phyloP scores from a whole-genome alignment of 2,113 vertebrate genomes.

The Malaclemys terrapin region DNA sequence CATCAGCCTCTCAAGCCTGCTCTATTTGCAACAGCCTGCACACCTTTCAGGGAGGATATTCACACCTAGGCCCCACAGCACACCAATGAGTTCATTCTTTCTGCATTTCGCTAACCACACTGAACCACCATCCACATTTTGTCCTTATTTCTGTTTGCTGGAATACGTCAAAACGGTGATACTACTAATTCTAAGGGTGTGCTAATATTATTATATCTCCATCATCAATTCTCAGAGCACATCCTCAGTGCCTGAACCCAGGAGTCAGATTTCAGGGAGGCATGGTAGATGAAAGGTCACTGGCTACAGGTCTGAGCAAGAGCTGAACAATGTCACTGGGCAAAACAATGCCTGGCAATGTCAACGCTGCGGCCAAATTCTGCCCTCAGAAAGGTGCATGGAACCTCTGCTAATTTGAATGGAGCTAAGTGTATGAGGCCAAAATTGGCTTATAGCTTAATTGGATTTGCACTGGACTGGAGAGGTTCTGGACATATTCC shows the following conservation, averaged over 20 bases:
- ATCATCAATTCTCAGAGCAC: background rate
- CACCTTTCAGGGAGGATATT: background rate
- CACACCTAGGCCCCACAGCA: background rate
- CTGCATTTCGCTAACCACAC: background rate
- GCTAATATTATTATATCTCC: background rate
- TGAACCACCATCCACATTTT: background rate
- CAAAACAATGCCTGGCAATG: background rate
- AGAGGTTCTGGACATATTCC: background rate
- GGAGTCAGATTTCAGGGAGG: background rate
- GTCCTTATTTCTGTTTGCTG: background rate
- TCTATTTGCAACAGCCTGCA: background rate
- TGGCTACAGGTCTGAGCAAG: background rate
- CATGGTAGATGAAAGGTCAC: background rate
- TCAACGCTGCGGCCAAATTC: background rate
- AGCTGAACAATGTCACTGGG: too few species aligned
- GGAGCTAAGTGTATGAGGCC: background rate
- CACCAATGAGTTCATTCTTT: background rate
- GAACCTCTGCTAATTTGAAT: background rate
- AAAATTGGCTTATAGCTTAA: background rate
- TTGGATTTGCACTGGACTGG: background rate
- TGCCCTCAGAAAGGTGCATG: background rate
- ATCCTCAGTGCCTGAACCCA: background rate
- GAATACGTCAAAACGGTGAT: background rate
- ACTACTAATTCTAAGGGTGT: background rate
- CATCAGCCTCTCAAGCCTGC: background rate